These are phyloP conservation scores for Apostichopus californicus DNA, from an alignment of 35 echinoderm and acorn worm genomes.

Conservation along the genomic window DNA sequence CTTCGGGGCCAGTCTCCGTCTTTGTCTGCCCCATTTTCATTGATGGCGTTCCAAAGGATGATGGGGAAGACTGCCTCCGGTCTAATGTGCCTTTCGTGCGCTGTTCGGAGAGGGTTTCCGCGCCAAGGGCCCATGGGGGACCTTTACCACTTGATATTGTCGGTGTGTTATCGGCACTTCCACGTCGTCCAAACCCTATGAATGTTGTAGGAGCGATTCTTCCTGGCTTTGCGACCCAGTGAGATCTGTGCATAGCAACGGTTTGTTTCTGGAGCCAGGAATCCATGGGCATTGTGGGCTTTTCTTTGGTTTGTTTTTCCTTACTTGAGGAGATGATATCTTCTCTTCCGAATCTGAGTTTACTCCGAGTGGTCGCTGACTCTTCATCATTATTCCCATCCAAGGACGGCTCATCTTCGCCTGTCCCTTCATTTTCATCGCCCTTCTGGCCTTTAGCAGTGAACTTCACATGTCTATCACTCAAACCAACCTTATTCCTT, in stretches of 20 bases:
- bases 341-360: neutral
- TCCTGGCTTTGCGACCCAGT: conserved; percentile 87
- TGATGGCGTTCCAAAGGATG: conserved; percentile 25
- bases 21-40: neutral
- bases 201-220: conserved; percentile 56
- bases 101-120: conserved; percentile 40
- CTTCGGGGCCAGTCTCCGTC: neutral
- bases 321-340: neutral
- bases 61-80: conserved; percentile 75
- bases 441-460: conserved; percentile 13
- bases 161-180: conserved; percentile 64
- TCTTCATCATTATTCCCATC: conserved; percentile 14
- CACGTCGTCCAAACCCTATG: conserved; percentile 50
- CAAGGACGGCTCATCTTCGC: neutral
- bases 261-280: conserved; percentile 71
- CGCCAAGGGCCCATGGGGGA: neutral
- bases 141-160: conserved; percentile 17
- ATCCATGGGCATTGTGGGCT: conserved; percentile 57
- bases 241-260: conserved; percentile 85
- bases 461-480: conserved; percentile 34
- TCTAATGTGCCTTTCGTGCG: conserved; percentile 67
- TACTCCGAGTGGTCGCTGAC: neutral
- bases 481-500: conserved; percentile 50
- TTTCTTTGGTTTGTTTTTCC: conserved; percentile 30
- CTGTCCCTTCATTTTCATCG: conserved; percentile 13